These are phyloP conservation scores for Helostoma temminkii DNA, from an alignment of 2,797 vertebrate species.

Conservation along the genomic window DNA sequence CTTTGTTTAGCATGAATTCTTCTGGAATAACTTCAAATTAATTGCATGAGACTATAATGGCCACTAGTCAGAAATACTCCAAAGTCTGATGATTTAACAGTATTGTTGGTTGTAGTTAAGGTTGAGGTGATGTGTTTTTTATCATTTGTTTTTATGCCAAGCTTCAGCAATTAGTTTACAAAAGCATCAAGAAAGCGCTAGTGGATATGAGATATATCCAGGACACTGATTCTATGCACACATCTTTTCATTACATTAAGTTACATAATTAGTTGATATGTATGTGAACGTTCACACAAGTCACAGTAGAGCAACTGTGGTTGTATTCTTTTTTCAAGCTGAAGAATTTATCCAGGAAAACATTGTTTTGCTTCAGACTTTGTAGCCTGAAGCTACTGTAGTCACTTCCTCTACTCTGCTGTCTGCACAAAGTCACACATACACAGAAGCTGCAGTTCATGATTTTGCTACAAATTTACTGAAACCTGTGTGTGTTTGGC, in stretches of 20 bases:
- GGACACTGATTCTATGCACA: not conserved
- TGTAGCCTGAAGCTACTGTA: constrained; percentile 22
- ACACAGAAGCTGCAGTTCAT: constrained; percentile 25
- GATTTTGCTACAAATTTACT: constrained; percentile 31
- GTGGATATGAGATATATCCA: constrained; percentile 12
- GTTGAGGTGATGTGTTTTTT: constrained; percentile 59
- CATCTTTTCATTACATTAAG: not conserved
- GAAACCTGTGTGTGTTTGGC: constrained; percentile 14
- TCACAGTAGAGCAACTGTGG: not conserved
- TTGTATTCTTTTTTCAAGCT: constrained; percentile 1
- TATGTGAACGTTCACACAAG: not conserved
- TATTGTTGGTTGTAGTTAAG: constrained; percentile 36
- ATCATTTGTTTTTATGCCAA: constrained; percentile 37
- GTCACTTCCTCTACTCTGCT: constrained; percentile 36
- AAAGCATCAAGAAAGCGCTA: constrained; percentile 17
- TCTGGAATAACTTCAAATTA: constrained; percentile 17
- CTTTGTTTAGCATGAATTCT: constrained; percentile 41
- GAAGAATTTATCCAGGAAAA: not conserved
- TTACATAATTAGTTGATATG: not conserved
- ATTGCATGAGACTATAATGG: constrained; percentile 5
- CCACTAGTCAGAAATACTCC: not conserved
- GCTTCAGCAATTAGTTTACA: constrained; percentile 44
- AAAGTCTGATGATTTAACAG: constrained; percentile 24
- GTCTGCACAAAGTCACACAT: constrained; percentile 14
- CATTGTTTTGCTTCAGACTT: constrained; percentile 9